Base-by-base conservation (phyloP, 2,797 vertebrate genomes). In the Arctocebus calabarensis region DNA sequence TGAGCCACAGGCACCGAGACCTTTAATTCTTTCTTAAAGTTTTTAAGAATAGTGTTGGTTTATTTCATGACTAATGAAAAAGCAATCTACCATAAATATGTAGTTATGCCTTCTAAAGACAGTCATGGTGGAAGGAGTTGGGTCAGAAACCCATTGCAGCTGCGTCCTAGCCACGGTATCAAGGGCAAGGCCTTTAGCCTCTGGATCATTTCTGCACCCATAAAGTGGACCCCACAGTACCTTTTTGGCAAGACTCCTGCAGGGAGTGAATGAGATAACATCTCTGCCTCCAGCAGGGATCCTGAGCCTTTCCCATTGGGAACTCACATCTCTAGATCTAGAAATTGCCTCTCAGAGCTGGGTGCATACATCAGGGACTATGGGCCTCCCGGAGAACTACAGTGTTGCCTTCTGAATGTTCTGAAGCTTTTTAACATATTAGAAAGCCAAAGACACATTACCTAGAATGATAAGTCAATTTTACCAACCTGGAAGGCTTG, bases 361-460 rank as follows among this genome's bases (percentile, higher is more conserved):
- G 2, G 37, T 0, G 5, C 40, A 20, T 11, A 1, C 34, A n/a
- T 17, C 34, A 10, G 43, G 27, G 64, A 61, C 32, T 6, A 0
- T 20, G 23, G 43, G 34, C 22, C 71, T 40, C 71, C 71, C 55
- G 45, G 1, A 52, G 61, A 68, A 43, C 37, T 52, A 7, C 12
- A 43, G 23, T 25, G 25, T 13, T 9, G 19, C 45, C 94, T 70
- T 70, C 74, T 40, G 16, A 3, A 19, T 27, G 83, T 88, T 48
- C 62, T 19, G 32, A 89, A 73, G 85, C 55, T 37, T 84, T 89
- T 70, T 64, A 75, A 48, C 19, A 8, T 37, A n/a, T 19, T 27
- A 57, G 48, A 45, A 86, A 88, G 79, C 57, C 89, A 20, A 48
- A 73, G 78, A 32, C 19, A 32, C 1, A 1, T 55, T 64, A 34